These are phyloP conservation scores for Ibycter americanus DNA, from an alignment of 2,797 vertebrate species.

Conservation along the genomic window DNA sequence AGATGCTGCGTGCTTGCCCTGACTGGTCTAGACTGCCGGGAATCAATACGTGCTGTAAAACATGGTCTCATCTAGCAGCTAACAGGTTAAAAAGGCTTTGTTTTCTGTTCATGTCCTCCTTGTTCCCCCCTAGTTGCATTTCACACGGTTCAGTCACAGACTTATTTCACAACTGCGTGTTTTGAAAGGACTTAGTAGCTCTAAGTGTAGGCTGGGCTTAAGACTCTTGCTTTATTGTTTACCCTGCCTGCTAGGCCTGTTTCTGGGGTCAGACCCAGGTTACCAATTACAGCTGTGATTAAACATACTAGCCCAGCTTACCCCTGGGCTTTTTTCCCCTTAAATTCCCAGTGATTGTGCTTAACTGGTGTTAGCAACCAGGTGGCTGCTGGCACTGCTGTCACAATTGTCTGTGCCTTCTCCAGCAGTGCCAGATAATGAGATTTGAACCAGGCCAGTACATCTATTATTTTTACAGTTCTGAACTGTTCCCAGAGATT, in stretches of 20 bases:
- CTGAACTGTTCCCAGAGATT: neutral
- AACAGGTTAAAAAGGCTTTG: neutral
- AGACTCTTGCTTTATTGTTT: constrained; percentile 21
- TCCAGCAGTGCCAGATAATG: neutral
- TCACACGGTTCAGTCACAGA: neutral
- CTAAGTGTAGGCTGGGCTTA: neutral
- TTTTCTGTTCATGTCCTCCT: neutral
- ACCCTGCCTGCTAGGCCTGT: constrained; percentile 26
- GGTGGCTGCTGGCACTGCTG: neutral
- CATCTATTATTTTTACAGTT: neutral
- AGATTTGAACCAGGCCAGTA: neutral
- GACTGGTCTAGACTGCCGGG: rapidly evolving
- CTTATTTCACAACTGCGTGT: neutral
- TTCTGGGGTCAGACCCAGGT: constrained; percentile 45
- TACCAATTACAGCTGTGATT: constrained; percentile 27
- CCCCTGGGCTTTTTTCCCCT: neutral
- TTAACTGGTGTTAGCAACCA: neutral
- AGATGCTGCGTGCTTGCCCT: neutral
- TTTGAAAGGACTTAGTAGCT: neutral
- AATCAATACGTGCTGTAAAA: neutral
- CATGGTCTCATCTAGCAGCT: neutral
- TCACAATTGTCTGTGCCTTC: neutral
- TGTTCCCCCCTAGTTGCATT: neutral
- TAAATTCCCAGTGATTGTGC: neutral
- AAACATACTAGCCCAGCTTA: neutral